These are phyloP conservation scores for Albula goreensis DNA, from an alignment of 2,113 vertebrate species.

Conservation along the genomic window DNA sequence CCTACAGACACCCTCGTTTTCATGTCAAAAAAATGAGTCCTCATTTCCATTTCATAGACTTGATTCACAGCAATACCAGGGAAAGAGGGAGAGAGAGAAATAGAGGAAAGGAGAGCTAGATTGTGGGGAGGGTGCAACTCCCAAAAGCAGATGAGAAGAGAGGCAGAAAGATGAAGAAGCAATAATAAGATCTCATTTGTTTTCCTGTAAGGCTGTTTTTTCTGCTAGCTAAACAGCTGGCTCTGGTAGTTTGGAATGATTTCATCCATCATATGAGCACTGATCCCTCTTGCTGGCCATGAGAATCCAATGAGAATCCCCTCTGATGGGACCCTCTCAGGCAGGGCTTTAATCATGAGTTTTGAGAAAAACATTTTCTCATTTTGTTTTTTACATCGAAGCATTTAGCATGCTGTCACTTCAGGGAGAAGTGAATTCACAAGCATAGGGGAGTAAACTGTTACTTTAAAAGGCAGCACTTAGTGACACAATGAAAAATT, in stretches of 20 bases:
- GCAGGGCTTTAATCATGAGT: constrained; percentile 75
- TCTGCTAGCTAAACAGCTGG: constrained; percentile 62
- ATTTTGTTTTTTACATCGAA: constrained; percentile 48
- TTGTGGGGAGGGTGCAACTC: constrained; percentile 26
- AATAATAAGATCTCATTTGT: constrained; percentile 60
- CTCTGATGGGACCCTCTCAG: constrained; percentile 74
- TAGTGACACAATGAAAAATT: no score
- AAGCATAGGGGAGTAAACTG: not conserved
- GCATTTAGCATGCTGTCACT: constrained; percentile 33
- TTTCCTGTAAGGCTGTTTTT: constrained; percentile 70
- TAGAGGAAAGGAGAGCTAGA: constrained; percentile 8
- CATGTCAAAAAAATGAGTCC: constrained; percentile 58
- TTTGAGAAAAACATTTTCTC: constrained; percentile 50
- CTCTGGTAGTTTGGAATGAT: constrained; percentile 71
- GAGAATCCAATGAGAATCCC: constrained; percentile 70
- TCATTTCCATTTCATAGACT: constrained; percentile 79
- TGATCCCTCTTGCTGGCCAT: constrained; percentile 69
- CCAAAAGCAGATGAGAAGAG: constrained; percentile 11
- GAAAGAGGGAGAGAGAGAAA: constrained; percentile 19
- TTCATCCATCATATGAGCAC: constrained; percentile 83
- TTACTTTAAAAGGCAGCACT: no score
- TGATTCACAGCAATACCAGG: constrained; percentile 42
- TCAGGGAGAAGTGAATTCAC: not conserved
- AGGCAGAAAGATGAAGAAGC: constrained; percentile 58
- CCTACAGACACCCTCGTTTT: constrained; percentile 65